Base-by-base conservation (phyloP, 2,888 invertebrate genomes). In the Xanthia togata region DNA sequence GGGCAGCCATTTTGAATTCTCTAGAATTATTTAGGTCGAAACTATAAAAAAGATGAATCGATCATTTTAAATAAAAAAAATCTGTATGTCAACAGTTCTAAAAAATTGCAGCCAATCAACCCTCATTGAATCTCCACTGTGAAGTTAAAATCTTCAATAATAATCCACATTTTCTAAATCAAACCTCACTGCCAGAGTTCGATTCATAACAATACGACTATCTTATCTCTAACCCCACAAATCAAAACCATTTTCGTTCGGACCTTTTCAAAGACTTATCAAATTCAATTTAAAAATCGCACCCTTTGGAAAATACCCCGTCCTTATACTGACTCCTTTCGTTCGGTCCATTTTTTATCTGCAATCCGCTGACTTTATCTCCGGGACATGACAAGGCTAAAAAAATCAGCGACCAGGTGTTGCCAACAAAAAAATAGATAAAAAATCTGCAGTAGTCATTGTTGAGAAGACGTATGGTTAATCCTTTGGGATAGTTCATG, bases 321-420 rank as follows among this genome's bases (percentile, higher is more conserved):
- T 80, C 81, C 87, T 69, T 82, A 79, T 84, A 73, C 83, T 73
- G 87, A 87, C 87, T 89, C 82, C 81, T 88, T 87, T 89, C 88
- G 89, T 87, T 89, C 86, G 84, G 88, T 89, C 87, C 89, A 91
- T 93, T 94, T 94, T 95, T 94, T 93, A 93, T 93, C 91, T 90
- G 79, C 79, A 82, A 90, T 87, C 84, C 87, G 77, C 87, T 92
- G 92, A 93, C 93, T 93, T 92, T 94, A 93, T 95, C 93, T 93
- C 87, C 90, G 79, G 72, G 84, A 85, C 90, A 89, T 94, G 94
- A 94, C 92, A 84, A 83, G 82, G 92, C 92, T 90, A 93, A 95
- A 95, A 95, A 95, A 93, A 89, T 86, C 77, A 60, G 90, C 88
- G 89, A 91, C 96, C 96, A 95, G 96, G 95, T 96, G 95, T 85